Evolutionary conservation across 2,797 vertebrate species (phyloP).

Genomic region (Falco novaeseelandiae): DNA sequence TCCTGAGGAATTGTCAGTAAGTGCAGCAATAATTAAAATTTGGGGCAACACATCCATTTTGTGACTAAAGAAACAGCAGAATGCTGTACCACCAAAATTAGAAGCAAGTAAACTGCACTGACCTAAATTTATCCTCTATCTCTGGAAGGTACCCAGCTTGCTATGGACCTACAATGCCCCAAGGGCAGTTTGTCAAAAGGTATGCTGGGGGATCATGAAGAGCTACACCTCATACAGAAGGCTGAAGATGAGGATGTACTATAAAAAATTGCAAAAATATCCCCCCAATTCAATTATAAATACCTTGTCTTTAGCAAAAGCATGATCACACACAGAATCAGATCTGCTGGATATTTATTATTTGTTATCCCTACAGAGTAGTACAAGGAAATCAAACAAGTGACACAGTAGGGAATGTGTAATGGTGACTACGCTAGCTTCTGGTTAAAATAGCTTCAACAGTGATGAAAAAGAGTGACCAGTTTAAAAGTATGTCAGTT

Average conservation of each 20-base stretch:
- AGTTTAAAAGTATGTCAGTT: not conserved
- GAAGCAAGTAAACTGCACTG: not conserved
- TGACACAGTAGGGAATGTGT: fast-evolving
- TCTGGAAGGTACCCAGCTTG: not conserved
- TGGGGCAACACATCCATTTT: not conserved
- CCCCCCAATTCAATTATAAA: not conserved
- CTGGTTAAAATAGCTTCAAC: not conserved
- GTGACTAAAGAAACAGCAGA: not conserved
- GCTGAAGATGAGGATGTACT: not conserved
- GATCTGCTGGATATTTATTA: not conserved
- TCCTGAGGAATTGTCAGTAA: not conserved
- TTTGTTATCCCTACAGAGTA: not conserved
- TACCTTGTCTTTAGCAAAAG: not conserved
- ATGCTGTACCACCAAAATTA: not conserved
- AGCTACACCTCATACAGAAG: not conserved
- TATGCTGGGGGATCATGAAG: not conserved
- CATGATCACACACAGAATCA: not conserved
- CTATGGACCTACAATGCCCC: not conserved
- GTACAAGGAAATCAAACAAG: not conserved
- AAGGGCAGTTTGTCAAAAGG: not conserved
- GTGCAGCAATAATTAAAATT: not conserved
- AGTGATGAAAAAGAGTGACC: fast-evolving
- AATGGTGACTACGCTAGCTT: not conserved
- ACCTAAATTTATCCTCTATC: constrained; percentile 1
- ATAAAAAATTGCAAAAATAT: not conserved